Evolutionary conservation across 2,797 vertebrate species (phyloP).

Genomic region (Macrochelys suwanniensis): DNA sequence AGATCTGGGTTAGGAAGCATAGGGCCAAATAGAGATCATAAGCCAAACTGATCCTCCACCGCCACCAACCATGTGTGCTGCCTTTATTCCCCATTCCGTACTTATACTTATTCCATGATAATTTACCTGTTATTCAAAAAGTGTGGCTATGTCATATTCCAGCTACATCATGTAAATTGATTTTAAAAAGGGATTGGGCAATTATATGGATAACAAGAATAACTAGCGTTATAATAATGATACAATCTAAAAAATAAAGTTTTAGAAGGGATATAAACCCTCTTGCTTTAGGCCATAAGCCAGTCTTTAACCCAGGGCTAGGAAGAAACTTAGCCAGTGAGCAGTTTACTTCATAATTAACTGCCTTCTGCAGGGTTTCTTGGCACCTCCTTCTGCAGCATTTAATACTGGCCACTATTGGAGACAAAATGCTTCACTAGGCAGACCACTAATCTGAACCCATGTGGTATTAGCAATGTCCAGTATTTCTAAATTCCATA

Average conservation of each 20-base stretch:
- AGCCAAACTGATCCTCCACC: too few species aligned
- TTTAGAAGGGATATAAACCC: background rate
- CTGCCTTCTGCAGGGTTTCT: slow-evolving; percentile 2
- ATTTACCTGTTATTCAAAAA: background rate
- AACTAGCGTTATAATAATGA: background rate
- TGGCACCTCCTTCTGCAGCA: background rate
- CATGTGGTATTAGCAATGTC: background rate
- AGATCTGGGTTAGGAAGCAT: background rate
- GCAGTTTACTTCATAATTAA: background rate
- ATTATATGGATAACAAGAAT: background rate
- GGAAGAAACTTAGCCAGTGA: background rate
- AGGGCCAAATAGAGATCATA: background rate
- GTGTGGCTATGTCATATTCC: background rate
- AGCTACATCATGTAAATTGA: background rate
- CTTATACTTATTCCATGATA: background rate
- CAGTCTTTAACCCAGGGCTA: background rate
- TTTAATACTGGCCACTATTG: background rate
- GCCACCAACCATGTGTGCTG: too few species aligned
- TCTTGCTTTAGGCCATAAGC: background rate
- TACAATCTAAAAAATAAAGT: background rate
- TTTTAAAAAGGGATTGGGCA: background rate
- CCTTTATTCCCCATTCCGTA: too few species aligned
- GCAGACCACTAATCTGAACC: background rate
- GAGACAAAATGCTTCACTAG: background rate
- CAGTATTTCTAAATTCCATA: background rate